These are phyloP conservation scores for Montipora foliosa DNA, from an alignment of 64 coral and sea anemone species.

Conservation along the genomic window DNA sequence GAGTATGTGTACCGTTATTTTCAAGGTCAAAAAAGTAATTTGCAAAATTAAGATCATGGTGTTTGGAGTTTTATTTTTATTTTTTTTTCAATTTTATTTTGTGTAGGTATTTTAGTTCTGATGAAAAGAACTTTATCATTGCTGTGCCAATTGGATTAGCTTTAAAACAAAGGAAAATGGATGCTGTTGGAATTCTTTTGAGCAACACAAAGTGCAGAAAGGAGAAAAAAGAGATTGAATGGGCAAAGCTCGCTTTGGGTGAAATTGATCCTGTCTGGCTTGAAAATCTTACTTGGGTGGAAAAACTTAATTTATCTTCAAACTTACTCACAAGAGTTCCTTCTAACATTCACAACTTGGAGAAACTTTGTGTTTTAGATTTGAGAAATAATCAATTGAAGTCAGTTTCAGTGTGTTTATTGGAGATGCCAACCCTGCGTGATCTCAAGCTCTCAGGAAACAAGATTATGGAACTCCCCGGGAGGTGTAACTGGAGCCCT, in stretches of 20 bases:
- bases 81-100: background rate
- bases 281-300: slow-evolving; percentile 80
- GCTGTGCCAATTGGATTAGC: slow-evolving; percentile 83
- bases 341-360: slow-evolving; percentile 69
- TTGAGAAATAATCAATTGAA: slow-evolving; percentile 84
- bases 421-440: slow-evolving; percentile 77
- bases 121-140: slow-evolving; percentile 58
- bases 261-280: slow-evolving; percentile 77
- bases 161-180: slow-evolving; percentile 67
- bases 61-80: background rate
- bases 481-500: slow-evolving; percentile 66
- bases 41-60: no score
- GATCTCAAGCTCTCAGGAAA: slow-evolving; percentile 77
- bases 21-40: no score
- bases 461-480: slow-evolving; percentile 83
- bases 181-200: slow-evolving; percentile 64
- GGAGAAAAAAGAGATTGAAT: slow-evolving; percentile 62
- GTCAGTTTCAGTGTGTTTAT: slow-evolving; percentile 63
- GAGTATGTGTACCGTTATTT: no score
- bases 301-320: slow-evolving; percentile 69
- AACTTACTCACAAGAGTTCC: slow-evolving; percentile 82
- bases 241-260: slow-evolving; percentile 76
- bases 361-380: slow-evolving; percentile 75
- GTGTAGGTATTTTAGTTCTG: slow-evolving; percentile 31
- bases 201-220: slow-evolving; percentile 74